These are phyloP conservation scores for Caradrina clavipalpis DNA, from an alignment of 2,888 invertebrate species.

Conservation along the genomic window DNA sequence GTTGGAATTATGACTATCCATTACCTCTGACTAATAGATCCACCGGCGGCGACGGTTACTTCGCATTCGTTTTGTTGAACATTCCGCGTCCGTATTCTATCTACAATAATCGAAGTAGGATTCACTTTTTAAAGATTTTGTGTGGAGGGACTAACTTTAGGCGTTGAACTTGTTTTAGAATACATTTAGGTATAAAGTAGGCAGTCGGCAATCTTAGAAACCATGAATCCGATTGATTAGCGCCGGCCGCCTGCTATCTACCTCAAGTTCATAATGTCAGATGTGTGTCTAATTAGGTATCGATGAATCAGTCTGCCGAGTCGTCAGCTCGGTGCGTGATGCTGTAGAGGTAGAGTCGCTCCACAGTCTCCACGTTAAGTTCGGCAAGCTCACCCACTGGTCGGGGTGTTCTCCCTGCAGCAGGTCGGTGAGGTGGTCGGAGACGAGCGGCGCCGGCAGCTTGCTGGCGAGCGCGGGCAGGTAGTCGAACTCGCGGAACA, in stretches of 20 bases:
- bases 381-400: conserved; percentile 23
- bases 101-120: neutral
- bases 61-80: conserved; percentile 5
- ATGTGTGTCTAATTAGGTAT: too few species aligned
- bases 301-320: too few species aligned
- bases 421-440: neutral
- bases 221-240: too few species aligned
- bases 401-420: conserved; percentile 1
- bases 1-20: conserved; percentile 34
- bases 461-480: conserved; percentile 69
- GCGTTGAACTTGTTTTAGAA: neutral
- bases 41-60: neutral
- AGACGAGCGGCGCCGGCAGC: neutral
- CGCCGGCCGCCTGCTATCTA: too few species aligned
- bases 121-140: neutral
- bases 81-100: neutral
- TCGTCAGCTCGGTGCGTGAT: too few species aligned
- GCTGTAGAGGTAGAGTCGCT: too few species aligned
- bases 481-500: conserved; percentile 75
- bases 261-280: too few species aligned
- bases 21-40: conserved; percentile 35
- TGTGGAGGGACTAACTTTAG: neutral
- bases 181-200: neutral
- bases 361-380: too few species aligned
- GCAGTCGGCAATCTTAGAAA: neutral